phyloP scores from a whole-genome alignment of 2,113 vertebrate genomes.

The Geothlypis trichas region DNA sequence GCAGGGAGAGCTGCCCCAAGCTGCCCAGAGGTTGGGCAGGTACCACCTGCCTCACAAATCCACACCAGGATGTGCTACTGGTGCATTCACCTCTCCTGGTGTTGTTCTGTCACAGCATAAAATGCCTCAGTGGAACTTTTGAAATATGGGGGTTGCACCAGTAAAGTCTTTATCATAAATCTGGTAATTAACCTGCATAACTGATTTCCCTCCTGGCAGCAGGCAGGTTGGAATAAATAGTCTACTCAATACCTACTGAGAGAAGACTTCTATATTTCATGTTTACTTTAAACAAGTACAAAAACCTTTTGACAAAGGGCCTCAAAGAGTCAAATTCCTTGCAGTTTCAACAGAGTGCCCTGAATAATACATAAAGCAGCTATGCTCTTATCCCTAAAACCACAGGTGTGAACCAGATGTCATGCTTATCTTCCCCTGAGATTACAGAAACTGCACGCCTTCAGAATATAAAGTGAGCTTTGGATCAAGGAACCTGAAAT shows the following conservation, averaged over 20 bases:
- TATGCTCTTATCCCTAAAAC: constrained; percentile 65
- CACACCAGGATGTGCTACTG: not conserved
- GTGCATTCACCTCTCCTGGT: not conserved
- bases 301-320: constrained; percentile 29
- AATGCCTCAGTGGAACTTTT: not conserved
- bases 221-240: constrained; percentile 21
- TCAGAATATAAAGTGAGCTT: constrained; percentile 73
- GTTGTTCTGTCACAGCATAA: not conserved
- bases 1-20: accelerated
- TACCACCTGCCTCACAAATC: not conserved
- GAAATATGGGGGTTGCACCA: constrained; percentile 4
- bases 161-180: constrained; percentile 39
- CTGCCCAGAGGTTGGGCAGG: not conserved
- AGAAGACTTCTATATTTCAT: constrained; percentile 28
- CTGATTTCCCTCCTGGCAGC: constrained; percentile 25
- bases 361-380: constrained; percentile 66
- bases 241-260: not conserved
- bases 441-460: constrained; percentile 62
- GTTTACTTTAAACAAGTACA: constrained; percentile 60
- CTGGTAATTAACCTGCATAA: constrained; percentile 40
- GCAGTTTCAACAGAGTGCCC: constrained; percentile 1
- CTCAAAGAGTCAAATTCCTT: constrained; percentile 58
- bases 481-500: constrained; percentile 67
- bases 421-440: constrained; percentile 74
- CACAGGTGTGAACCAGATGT: constrained; percentile 76